Percentiles rank a stretch among this genome's conserved stretches.
phyloP scores from a whole-genome alignment of 2,888 invertebrate genomes.

The Conomelus anceps region DNA sequence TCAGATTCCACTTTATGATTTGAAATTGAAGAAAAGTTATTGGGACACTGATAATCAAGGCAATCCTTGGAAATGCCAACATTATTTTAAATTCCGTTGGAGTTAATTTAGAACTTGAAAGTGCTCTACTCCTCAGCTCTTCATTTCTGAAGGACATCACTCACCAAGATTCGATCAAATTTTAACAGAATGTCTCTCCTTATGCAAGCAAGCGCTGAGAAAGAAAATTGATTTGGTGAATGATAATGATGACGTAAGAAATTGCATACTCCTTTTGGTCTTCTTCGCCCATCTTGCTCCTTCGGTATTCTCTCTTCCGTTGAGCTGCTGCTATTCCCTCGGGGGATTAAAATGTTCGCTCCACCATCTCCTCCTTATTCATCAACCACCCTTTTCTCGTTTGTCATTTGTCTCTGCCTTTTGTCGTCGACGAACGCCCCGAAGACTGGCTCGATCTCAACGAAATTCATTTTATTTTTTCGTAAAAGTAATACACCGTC shows the following conservation, averaged over 20 bases:
- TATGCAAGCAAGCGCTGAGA: background rate
- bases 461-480: background rate
- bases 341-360: background rate
- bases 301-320: background rate
- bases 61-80: background rate
- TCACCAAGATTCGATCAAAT: background rate
- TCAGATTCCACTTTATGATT: background rate
- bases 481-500: background rate
- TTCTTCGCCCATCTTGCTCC: background rate
- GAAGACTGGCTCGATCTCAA: background rate
- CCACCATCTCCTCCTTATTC: background rate
- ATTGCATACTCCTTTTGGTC: background rate
- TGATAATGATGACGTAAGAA: background rate
- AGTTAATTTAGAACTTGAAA: background rate
- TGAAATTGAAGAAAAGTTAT: background rate
- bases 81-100: background rate
- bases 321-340: background rate
- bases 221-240: background rate
- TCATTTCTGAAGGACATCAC: background rate
- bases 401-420: background rate
- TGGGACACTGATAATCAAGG: background rate
- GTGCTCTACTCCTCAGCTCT: background rate
- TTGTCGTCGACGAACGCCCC: background rate
- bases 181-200: background rate
- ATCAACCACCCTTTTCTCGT: background rate